phyloP scores from a whole-genome alignment of 2,888 invertebrate genomes.

The Tetrapedia diversipes region DNA sequence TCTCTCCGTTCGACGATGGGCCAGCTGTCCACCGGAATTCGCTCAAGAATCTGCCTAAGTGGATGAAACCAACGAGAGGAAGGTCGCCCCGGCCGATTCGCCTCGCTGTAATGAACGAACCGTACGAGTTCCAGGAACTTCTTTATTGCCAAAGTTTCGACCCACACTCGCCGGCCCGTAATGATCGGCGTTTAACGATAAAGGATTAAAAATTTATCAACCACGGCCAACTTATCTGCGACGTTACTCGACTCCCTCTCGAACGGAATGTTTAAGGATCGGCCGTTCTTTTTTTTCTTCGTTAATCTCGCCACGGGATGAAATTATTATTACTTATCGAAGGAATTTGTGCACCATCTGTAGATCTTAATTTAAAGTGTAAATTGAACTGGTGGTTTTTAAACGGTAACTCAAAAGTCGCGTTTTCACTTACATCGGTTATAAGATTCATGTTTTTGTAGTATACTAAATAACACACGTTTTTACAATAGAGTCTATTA shows the following conservation, averaged over 20 bases:
- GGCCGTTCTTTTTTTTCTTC: no score
- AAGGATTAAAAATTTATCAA: constrained; percentile 63
- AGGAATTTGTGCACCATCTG: no score
- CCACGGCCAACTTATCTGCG: not conserved
- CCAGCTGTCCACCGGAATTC: constrained; percentile 77
- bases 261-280: not conserved
- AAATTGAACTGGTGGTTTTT: no score
- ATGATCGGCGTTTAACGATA: constrained; percentile 56
- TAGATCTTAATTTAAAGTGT: no score
- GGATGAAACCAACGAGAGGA: constrained; percentile 70
- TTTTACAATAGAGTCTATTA: no score
- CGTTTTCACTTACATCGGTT: no score
- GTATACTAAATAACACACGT: no score
- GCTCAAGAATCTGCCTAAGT: constrained; percentile 75
- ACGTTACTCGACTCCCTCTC: not conserved
- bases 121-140: constrained; percentile 69
- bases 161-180: constrained; percentile 41
- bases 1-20: constrained; percentile 68
- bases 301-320: no score
- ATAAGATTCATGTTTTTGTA: no score
- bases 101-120: constrained; percentile 66
- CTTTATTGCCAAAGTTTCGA: constrained; percentile 70
- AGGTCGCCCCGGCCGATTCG: constrained; percentile 66
- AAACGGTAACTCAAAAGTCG: no score
- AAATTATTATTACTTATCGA: no score